A percentile compares a stretch with the other conserved stretches of the same genome.
Evolutionary conservation across 2,888 invertebrate species (phyloP).

Genomic region (Petrolisthes manimaculis): DNA sequence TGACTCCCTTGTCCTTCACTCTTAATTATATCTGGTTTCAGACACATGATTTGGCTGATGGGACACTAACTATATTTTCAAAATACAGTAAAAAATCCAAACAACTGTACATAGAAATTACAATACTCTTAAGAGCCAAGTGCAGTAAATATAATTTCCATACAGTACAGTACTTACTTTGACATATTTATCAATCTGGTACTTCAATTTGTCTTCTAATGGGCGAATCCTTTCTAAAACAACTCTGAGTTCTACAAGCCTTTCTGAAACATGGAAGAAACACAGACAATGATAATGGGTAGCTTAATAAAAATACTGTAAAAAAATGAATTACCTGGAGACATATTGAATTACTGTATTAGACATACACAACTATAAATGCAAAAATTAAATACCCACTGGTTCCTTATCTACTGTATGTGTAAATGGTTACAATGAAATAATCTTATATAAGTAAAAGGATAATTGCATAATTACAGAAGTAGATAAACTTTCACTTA

Average conservation of each 20-base stretch:
- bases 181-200: slow-evolving; percentile 62
- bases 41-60: too few species aligned
- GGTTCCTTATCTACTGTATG: neutral
- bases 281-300: neutral
- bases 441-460: too few species aligned
- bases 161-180: slow-evolving; percentile 47
- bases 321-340: neutral
- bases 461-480: too few species aligned
- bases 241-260: slow-evolving; percentile 58
- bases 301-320: neutral
- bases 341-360: neutral
- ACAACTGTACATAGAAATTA: neutral
- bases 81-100: too few species aligned
- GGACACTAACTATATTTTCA: too few species aligned
- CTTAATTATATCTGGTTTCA: too few species aligned
- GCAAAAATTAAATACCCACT: neutral
- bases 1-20: too few species aligned
- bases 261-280: slow-evolving; percentile 35
- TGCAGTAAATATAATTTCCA: neutral
- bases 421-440: neutral
- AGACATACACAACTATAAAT: neutral
- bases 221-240: slow-evolving; percentile 63
- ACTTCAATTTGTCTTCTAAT: slow-evolving; percentile 63
- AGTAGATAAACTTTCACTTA: slow-evolving; percentile 26
- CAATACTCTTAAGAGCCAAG: neutral